Evolutionary conservation across 1,140 invertebrate species (phyloP).

Genomic region (fruit fly (Drosophila melanogaster)): Release_6_plus_ISO1_MT NT_037436.4:16068001-16068500

Average conservation of each 20-base stretch:
- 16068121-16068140: conserved; percentile 59
- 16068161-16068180: conserved; percentile 31
- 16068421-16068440: conserved; percentile 80
- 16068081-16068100: conserved; percentile 82
- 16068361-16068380: conserved; percentile 30
- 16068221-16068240: conserved; percentile 59
- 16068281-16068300: conserved; percentile 6
- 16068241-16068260: conserved; percentile 55
- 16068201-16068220: conserved; percentile 66
- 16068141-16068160: conserved; percentile 1
- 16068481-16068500: conserved; percentile 18
- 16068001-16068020: neutral
- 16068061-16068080: conserved; percentile 55
- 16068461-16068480: conserved; percentile 7
- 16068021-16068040: conserved; percentile 62
- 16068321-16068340: conserved; percentile 73
- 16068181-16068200: conserved; percentile 59
- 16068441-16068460: conserved; percentile 53
- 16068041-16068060: conserved; percentile 39
- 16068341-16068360: conserved; percentile 46
- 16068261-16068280: conserved; percentile 59
- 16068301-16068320: conserved; percentile 70
- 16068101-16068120: conserved; percentile 85
- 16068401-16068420: conserved; percentile 51
- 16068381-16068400: conserved; percentile 15